These are phyloP conservation scores for Oryzias sinensis DNA, from an alignment of 2,797 vertebrate species.

Conservation along the genomic window DNA sequence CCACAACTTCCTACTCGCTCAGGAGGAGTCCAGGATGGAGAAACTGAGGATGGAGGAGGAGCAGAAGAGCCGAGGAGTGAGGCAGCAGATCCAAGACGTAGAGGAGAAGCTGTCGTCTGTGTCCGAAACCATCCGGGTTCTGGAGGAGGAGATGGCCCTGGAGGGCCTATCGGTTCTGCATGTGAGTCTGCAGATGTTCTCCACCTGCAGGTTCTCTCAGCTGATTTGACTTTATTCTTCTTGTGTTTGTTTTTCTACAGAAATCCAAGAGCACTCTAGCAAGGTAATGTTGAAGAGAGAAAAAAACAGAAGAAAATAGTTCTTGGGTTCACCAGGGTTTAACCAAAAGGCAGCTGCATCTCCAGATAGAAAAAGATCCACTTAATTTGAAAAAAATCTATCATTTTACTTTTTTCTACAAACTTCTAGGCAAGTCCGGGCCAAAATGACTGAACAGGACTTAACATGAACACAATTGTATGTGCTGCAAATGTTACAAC, in stretches of 20 bases:
- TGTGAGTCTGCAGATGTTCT: conserved; percentile 34
- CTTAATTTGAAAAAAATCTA: no score
- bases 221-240: neutral
- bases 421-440: no score
- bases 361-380: no score
- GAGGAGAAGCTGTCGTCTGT: conserved; percentile 40
- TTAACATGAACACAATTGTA: no score
- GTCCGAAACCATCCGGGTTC: conserved; percentile 50
- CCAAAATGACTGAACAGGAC: no score
- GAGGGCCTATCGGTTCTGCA: conserved; percentile 62
- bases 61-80: conserved; percentile 54
- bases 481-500: no score
- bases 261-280: conserved; percentile 51
- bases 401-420: no score
- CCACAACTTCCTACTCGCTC: conserved; percentile 57
- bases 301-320: no score
- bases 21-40: conserved; percentile 60
- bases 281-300: conserved; percentile 44
- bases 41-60: conserved; percentile 64
- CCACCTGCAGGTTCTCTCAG: neutral
- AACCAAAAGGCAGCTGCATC: no score
- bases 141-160: conserved; percentile 61
- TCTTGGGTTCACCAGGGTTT: no score
- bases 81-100: conserved; percentile 49
- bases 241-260: conserved; percentile 41